These are phyloP conservation scores for Cloeon dipterum DNA, from an alignment of 2,888 invertebrate species.

Conservation along the genomic window DNA sequence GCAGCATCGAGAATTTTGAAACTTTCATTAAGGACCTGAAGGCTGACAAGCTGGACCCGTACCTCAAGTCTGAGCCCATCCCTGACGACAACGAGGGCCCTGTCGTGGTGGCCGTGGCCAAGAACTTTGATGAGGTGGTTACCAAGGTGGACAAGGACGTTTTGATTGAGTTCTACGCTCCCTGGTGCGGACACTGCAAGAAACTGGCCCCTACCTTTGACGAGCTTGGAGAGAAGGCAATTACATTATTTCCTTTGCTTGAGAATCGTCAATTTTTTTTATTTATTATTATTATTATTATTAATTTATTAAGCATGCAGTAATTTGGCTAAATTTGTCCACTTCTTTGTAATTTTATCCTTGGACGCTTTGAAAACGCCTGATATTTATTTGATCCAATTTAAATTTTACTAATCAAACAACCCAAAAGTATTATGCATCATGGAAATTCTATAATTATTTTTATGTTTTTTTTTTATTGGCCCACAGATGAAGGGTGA, in stretches of 20 bases:
- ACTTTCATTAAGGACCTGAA: conserved; percentile 64
- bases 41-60: conserved; percentile 65
- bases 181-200: conserved; percentile 99
- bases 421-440: no score
- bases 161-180: conserved; percentile 94
- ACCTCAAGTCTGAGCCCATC: conserved; percentile 82
- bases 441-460: no score
- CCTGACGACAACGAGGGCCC: conserved; percentile 67
- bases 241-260: no score
- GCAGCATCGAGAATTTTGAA: conserved; percentile 59
- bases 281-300: no score
- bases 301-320: no score
- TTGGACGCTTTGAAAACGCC: no score
- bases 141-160: conserved; percentile 79
- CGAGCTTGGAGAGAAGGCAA: conserved; percentile 41
- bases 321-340: background rate
- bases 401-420: no score
- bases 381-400: no score
- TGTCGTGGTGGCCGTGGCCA: conserved; percentile 79
- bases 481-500: conserved; percentile 45
- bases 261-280: no score
- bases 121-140: conserved; percentile 90
- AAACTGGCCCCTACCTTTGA: conserved; percentile 82
- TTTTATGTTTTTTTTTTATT: background rate
- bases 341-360: background rate